Evolutionary conservation across 2,797 vertebrate genomes (phyloP).

Genomic region (Anguilla pacifica): DNA sequence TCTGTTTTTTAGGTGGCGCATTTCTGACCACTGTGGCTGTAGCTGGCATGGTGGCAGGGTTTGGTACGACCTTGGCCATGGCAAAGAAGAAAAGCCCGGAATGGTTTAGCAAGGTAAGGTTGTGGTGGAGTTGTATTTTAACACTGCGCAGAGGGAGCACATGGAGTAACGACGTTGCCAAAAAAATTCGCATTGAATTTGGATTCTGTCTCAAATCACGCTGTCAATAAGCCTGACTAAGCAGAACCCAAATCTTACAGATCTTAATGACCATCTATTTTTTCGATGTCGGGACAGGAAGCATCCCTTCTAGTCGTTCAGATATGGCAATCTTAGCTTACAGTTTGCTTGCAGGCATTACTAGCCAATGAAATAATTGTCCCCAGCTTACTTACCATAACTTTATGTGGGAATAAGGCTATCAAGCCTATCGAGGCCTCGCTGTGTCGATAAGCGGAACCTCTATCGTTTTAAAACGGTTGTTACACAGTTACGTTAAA

Average conservation of each 20-base stretch:
- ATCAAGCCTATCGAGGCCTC: too few species aligned
- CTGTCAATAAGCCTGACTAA: neutral
- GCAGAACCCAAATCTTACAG: neutral
- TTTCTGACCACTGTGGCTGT: constrained; percentile 84
- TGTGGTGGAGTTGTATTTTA: neutral
- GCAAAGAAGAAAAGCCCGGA: constrained; percentile 88
- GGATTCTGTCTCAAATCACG: neutral
- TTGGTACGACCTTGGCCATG: constrained; percentile 85
- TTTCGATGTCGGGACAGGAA: too few species aligned
- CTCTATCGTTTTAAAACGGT: neutral
- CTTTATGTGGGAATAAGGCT: neutral
- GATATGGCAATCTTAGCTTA: neutral
- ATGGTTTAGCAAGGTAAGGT: constrained; percentile 89
- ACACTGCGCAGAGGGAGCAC: neutral
- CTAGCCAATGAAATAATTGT: neutral
- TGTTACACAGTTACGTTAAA: neutral
- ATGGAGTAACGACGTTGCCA: neutral
- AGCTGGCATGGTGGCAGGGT: constrained; percentile 86
- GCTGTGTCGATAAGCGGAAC: neutral
- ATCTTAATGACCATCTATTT: neutral
- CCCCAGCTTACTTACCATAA: neutral
- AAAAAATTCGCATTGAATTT: neutral
- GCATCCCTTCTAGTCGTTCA: neutral
- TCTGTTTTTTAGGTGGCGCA: constrained; percentile 76
- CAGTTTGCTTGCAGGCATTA: neutral